phyloP scores from a whole-genome alignment of 1,140 invertebrate genomes.

The Ceratina japonica region DNA sequence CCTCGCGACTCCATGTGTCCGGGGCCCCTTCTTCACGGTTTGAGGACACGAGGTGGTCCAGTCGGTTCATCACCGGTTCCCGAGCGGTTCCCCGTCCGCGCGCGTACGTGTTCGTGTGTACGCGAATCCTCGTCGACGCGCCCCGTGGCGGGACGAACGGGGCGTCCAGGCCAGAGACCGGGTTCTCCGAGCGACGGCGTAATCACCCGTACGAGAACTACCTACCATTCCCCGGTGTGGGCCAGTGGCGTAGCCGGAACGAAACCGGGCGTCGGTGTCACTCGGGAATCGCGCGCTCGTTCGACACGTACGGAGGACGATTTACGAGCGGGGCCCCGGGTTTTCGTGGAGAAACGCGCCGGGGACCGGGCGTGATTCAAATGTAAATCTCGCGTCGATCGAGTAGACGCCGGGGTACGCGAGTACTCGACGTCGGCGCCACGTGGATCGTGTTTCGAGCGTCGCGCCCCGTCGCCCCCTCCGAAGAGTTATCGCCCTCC shows the following conservation, averaged over 20 bases:
- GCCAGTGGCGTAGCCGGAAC: constrained; percentile 57
- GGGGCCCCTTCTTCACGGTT: constrained; percentile 59
- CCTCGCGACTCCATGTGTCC: constrained; percentile 22
- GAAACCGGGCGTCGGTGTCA: constrained; percentile 38
- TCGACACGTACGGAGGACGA: constrained; percentile 29
- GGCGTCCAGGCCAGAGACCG: constrained; percentile 24
- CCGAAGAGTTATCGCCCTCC: constrained; percentile 42
- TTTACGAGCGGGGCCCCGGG: constrained; percentile 47
- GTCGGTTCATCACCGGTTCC: constrained; percentile 44
- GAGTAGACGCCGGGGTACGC: constrained; percentile 21
- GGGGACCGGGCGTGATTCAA: constrained; percentile 57
- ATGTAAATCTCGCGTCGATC: constrained; percentile 60
- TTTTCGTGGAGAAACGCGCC: constrained; percentile 44
- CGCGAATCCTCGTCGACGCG: neutral
- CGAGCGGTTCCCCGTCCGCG: neutral
- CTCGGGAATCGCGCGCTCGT: constrained; percentile 48
- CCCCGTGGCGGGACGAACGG: neutral
- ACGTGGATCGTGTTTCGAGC: constrained; percentile 58
- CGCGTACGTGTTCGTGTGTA: neutral
- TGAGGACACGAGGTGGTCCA: constrained; percentile 69
- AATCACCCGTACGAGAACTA: constrained; percentile 77
- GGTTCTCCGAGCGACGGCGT: constrained; percentile 77
- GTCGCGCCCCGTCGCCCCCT: constrained; percentile 6
- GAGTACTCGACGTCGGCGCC: constrained; percentile 54
- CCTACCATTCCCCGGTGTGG: constrained; percentile 61